phyloP scores from a whole-genome alignment of 2,888 invertebrate species.

The Drosophila nr. medialis region DNA sequence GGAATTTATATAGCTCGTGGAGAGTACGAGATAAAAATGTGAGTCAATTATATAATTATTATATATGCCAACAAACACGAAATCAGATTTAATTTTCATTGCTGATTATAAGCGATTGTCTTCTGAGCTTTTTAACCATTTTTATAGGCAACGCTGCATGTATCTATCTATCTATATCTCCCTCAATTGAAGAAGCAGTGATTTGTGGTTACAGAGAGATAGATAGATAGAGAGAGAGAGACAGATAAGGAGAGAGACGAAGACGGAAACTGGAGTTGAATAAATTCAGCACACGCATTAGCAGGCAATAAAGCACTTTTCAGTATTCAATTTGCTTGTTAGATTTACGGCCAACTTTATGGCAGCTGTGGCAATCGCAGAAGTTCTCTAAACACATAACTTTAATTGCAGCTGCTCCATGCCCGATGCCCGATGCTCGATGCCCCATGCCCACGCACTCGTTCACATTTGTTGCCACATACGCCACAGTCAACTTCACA shows the following conservation, averaged over 20 bases:
- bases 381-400: conserved; percentile 33
- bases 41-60: neutral
- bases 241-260: neutral
- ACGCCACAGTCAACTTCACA: conserved; percentile 3
- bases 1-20: neutral
- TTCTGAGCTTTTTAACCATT: neutral
- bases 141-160: neutral
- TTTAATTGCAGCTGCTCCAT: conserved; percentile 18
- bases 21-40: neutral
- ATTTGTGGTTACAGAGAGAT: neutral
- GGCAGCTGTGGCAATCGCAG: conserved; percentile 27
- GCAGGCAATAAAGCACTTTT: conserved; percentile 42
- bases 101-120: neutral
- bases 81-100: neutral
- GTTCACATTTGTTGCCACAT: conserved; percentile 20
- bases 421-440: conserved; percentile 1
- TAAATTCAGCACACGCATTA: conserved; percentile 28
- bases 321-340: conserved; percentile 51
- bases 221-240: neutral
- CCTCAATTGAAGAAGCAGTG: neutral
- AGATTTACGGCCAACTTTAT: conserved; percentile 49
- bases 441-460: neutral
- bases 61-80: neutral
- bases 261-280: conserved; percentile 1
- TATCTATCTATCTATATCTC: neutral